Conservation (phyloP, 1,140 invertebrate species). For the Whitmania pigra region DNA sequence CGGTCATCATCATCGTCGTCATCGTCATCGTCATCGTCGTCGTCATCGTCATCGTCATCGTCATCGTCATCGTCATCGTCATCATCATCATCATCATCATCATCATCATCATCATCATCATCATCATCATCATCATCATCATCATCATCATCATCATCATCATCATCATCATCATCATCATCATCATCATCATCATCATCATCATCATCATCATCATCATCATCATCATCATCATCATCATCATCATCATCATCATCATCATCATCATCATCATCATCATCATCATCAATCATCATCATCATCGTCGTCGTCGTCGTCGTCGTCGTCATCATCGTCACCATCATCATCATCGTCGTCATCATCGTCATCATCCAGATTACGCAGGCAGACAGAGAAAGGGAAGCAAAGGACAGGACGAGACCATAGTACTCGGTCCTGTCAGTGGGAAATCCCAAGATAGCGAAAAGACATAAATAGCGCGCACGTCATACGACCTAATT, state of each 20-base stretch:
- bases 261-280: not conserved
- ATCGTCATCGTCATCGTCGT: not conserved
- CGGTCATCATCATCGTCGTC: not conserved
- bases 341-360: not conserved
- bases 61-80: not conserved
- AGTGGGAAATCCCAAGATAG: too few relatives aligned
- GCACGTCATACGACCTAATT: too few relatives aligned
- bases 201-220: too few relatives aligned
- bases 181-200: not conserved
- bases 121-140: not conserved
- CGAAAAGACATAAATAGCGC: too few relatives aligned
- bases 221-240: too few relatives aligned
- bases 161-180: not conserved
- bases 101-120: not conserved
- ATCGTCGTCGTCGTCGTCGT: not conserved
- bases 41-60: not conserved
- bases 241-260: not conserved
- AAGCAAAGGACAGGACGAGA: too few relatives aligned
- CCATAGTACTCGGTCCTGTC: too few relatives aligned
- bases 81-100: not conserved
- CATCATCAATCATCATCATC: not conserved
- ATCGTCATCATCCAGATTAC: too few relatives aligned
- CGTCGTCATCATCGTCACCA: not conserved
- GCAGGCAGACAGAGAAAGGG: too few relatives aligned
- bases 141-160: not conserved